Conservation (phyloP, 2,797 vertebrate species). For the Natrix natrix region DNA sequence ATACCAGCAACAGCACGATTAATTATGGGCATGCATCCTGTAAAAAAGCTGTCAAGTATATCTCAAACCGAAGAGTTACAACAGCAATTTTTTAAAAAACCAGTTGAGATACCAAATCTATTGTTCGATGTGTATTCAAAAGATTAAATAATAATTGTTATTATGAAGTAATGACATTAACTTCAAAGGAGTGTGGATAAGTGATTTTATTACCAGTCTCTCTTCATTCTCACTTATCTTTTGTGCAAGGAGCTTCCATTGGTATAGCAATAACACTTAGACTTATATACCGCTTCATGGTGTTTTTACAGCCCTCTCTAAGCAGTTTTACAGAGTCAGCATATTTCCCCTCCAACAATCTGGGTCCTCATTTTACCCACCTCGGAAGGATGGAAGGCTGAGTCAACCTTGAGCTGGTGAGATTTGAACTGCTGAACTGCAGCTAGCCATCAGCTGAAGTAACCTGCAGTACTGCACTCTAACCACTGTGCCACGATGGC, state of each 20-base stretch:
- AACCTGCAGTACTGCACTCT: too few relatives aligned
- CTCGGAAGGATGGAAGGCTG: too few relatives aligned
- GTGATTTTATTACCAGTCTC: not conserved
- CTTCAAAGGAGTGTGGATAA: not conserved
- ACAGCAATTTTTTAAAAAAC: not conserved
- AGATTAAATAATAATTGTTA: not conserved
- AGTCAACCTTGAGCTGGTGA: too few relatives aligned
- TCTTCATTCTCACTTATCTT: not conserved
- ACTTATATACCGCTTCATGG: too few relatives aligned
- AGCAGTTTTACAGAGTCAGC: too few relatives aligned
- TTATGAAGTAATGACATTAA: not conserved
- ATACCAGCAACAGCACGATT: not conserved
- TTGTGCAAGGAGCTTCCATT: not conserved
- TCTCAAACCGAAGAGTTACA: not conserved
- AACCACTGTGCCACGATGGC: too few relatives aligned
- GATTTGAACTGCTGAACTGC: too few relatives aligned
- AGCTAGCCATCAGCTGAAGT: too few relatives aligned
- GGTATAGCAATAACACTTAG: too few relatives aligned
- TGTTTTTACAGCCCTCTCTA: too few relatives aligned
- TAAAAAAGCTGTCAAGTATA: not conserved
- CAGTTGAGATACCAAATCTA: not conserved
- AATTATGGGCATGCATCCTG: not conserved
- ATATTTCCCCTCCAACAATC: too few relatives aligned
- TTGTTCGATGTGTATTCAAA: not conserved
- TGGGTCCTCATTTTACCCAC: too few relatives aligned